These are phyloP conservation scores for Stomatorhinus walkeri DNA, from an alignment of 2,797 vertebrate species.

Conservation along the genomic window DNA sequence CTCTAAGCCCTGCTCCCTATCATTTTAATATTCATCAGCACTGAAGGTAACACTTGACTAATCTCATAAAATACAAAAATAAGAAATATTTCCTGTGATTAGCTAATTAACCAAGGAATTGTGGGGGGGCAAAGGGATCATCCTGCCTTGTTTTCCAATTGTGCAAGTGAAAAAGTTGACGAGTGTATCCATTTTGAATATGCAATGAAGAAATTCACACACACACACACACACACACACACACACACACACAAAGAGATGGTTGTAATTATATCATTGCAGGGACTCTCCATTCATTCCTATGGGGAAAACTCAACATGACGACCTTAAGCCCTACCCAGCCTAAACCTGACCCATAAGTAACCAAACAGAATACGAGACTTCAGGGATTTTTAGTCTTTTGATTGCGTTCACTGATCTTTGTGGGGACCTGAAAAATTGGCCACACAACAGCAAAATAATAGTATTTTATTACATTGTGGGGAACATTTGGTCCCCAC, in stretches of 20 bases:
- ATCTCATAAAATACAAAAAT: neutral
- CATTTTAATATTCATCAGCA: neutral
- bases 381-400: neutral
- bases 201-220: neutral
- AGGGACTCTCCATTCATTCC: neutral
- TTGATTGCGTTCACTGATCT: neutral
- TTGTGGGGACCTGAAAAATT: too few relatives aligned
- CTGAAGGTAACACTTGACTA: neutral
- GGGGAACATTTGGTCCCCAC: neutral
- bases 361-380: neutral
- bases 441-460: neutral
- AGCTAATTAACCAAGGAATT: neutral
- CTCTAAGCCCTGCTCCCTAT: neutral
- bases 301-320: neutral
- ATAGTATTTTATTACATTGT: neutral
- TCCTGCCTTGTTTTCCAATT: neutral
- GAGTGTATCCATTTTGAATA: neutral
- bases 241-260: too few relatives aligned
- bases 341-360: neutral
- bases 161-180: neutral
- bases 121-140: neutral
- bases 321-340: neutral
- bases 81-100: neutral
- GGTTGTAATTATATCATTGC: too few relatives aligned
- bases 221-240: neutral